Conservation (phyloP, 2,797 vertebrate genomes). For the Myripristis jacobus region DNA sequence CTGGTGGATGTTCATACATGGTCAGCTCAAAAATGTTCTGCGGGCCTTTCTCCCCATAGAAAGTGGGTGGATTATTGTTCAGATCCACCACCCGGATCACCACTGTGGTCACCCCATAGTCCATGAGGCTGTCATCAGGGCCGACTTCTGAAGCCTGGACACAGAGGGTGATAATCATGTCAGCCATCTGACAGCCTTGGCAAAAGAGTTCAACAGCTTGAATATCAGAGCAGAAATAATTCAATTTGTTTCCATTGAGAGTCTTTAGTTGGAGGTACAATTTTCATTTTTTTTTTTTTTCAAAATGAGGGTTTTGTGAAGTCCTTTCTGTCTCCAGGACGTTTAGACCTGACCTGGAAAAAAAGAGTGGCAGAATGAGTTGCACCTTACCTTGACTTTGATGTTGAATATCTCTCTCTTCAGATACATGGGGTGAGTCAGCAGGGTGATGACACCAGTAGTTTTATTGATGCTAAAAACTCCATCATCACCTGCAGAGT, state of each 20-base stretch:
- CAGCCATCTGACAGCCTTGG: neutral
- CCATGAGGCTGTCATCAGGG: slow-evolving; percentile 74
- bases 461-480: slow-evolving; percentile 90
- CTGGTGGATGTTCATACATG: slow-evolving; percentile 94
- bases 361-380: neutral
- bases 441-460: slow-evolving; percentile 89
- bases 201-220: too few relatives aligned
- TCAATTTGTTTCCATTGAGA: too few relatives aligned
- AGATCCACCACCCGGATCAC: slow-evolving; percentile 94
- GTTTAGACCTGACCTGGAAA: neutral
- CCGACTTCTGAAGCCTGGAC: slow-evolving; percentile 91
- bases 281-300: too few relatives aligned
- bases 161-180: neutral
- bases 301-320: too few relatives aligned
- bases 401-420: slow-evolving; percentile 94
- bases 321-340: too few relatives aligned
- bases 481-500: slow-evolving; percentile 87
- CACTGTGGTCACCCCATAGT: slow-evolving; percentile 79
- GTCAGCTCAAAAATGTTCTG: slow-evolving; percentile 94
- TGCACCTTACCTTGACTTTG: slow-evolving; percentile 87
- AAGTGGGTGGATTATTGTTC: slow-evolving; percentile 96
- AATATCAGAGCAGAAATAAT: too few relatives aligned
- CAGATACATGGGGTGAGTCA: slow-evolving; percentile 85
- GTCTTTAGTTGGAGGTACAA: too few relatives aligned
- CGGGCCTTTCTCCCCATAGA: slow-evolving; percentile 92